Evolutionary conservation across 2,113 vertebrate species (phyloP).

Genomic region (Gambusia holbrooki): DNA sequence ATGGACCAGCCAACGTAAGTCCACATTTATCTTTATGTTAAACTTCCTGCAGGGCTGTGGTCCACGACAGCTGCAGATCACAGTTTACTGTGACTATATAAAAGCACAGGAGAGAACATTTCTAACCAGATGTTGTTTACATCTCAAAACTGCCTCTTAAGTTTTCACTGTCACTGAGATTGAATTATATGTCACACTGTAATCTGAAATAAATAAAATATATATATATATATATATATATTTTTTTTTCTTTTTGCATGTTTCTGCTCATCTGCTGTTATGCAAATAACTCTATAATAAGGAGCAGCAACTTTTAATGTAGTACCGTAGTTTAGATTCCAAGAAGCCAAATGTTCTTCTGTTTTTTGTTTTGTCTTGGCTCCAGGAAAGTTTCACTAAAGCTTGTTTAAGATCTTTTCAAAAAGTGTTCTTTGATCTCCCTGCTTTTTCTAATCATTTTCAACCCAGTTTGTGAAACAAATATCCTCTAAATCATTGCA

Average conservation of each 20-base stretch:
- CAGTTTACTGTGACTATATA: background rate
- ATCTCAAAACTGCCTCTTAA: too few species aligned
- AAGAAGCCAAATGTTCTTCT: background rate
- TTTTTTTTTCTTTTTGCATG: background rate
- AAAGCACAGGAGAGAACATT: background rate
- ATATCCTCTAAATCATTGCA: too few species aligned
- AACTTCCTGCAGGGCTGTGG: background rate
- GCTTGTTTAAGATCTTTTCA: background rate
- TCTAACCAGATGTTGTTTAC: too few species aligned
- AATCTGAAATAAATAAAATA: background rate
- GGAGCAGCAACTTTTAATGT: background rate
- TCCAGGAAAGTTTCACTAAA: background rate
- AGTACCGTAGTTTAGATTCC: too few species aligned
- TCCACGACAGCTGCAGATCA: background rate
- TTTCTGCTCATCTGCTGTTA: too few species aligned
- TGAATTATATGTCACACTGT: background rate
- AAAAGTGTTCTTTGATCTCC: background rate
- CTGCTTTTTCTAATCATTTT: background rate
- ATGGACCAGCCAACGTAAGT: constrained; percentile 87
- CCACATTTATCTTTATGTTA: background rate
- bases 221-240: too few species aligned
- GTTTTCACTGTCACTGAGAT: background rate
- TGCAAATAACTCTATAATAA: background rate
- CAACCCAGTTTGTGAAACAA: too few species aligned
- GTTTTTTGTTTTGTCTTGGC: background rate